A percentile compares a stretch with the other conserved stretches of the same genome.
These are phyloP conservation scores for Trissolcus basalis DNA, from an alignment of 1,140 invertebrate species.

Conservation along the genomic window DNA sequence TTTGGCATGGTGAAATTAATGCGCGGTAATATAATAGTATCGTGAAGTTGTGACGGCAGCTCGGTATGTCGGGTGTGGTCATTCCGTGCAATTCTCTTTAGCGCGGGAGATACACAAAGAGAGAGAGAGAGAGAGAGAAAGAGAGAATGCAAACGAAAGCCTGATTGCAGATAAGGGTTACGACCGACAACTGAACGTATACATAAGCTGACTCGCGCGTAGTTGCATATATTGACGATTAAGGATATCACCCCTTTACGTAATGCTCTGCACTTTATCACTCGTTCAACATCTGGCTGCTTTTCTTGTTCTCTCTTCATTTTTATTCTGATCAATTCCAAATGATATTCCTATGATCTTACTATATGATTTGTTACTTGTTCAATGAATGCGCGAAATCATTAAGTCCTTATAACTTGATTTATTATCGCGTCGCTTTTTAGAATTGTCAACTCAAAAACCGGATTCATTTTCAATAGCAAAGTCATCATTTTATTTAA, in stretches of 20 bases:
- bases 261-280: conserved; percentile 28
- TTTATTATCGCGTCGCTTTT: too few relatives aligned
- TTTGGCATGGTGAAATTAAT: conserved; percentile 11
- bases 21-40: conserved; percentile 40
- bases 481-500: not conserved
- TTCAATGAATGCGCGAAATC: not conserved
- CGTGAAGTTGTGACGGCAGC: conserved; percentile 35
- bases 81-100: conserved; percentile 56
- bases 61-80: conserved; percentile 70
- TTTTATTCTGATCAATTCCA: not conserved
- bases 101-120: conserved; percentile 40
- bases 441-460: too few relatives aligned
- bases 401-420: too few relatives aligned
- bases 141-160: conserved; percentile 60
- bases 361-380: conserved; percentile 12
- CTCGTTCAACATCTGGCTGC: conserved; percentile 5
- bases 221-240: conserved; percentile 39
- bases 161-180: conserved; percentile 66
- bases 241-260: conserved; percentile 38
- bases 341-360: conserved; percentile 3
- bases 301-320: conserved; percentile 1
- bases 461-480: too few relatives aligned
- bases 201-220: conserved; percentile 15
- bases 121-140: not conserved
- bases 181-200: conserved; percentile 14